A percentile compares a stretch with the other conserved stretches of the same genome.
These are phyloP conservation scores for Eucriotettix oculatus DNA, from an alignment of 2,888 invertebrate genomes.

Conservation along the genomic window DNA sequence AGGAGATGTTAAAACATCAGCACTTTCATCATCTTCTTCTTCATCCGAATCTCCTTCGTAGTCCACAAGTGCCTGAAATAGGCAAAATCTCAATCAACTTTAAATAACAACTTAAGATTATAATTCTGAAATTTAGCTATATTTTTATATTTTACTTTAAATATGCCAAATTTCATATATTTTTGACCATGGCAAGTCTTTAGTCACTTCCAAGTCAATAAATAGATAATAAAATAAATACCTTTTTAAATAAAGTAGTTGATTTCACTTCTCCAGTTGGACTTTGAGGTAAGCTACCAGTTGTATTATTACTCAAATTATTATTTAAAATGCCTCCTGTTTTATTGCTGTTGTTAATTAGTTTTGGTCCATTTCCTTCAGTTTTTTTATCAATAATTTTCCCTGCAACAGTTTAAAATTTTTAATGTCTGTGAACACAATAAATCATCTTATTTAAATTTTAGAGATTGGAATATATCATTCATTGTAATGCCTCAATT, in stretches of 20 bases:
- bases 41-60: slow-evolving; percentile 97
- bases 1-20: slow-evolving; percentile 32
- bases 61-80: slow-evolving; percentile 73
- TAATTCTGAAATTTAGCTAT: no score
- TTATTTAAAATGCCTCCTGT: slow-evolving; percentile 9
- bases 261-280: slow-evolving; percentile 26
- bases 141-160: no score
- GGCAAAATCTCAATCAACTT: slow-evolving; percentile 7
- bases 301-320: slow-evolving; percentile 17
- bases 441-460: neutral
- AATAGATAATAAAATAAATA: slow-evolving; percentile 14
- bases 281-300: slow-evolving; percentile 17
- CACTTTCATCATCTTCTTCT: slow-evolving; percentile 49
- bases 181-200: no score
- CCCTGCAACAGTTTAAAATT: slow-evolving; percentile 25
- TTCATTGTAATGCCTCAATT: no score
- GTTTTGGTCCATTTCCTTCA: slow-evolving; percentile 26
- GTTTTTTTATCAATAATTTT: slow-evolving; percentile 51
- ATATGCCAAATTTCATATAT: no score
- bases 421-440: neutral
- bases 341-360: slow-evolving; percentile 15
- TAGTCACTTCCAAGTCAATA: no score
- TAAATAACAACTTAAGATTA: neutral
- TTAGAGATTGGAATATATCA: no score
- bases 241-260: slow-evolving; percentile 32